These are phyloP conservation scores for Odontamblyopus rebecca DNA, from an alignment of 2,797 vertebrate species.

Conservation along the genomic window DNA sequence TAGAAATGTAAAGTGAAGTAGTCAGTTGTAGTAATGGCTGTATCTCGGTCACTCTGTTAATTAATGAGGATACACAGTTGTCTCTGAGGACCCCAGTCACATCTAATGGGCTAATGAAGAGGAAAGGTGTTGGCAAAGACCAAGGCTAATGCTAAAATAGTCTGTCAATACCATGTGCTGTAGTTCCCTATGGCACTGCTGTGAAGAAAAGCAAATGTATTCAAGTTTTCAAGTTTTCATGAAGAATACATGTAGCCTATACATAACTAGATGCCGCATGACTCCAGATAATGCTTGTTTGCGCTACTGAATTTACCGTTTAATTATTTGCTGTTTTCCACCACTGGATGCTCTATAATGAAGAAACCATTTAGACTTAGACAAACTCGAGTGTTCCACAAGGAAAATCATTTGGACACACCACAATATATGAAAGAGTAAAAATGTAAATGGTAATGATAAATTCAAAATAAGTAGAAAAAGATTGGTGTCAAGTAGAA, in stretches of 20 bases:
- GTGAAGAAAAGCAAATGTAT: background rate
- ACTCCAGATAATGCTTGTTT: background rate
- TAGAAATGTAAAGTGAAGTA: too few relatives aligned
- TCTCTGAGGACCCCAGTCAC: background rate
- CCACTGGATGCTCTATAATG: too few relatives aligned
- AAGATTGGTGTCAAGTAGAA: too few relatives aligned
- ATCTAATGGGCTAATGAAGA: conserved; percentile 9
- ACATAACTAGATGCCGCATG: background rate
- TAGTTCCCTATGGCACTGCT: background rate
- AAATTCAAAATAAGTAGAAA: too few relatives aligned
- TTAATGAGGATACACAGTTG: background rate
- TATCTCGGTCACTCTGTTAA: background rate
- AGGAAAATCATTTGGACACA: too few relatives aligned
- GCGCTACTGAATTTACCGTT: too few relatives aligned
- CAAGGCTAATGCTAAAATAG: conserved; percentile 1
- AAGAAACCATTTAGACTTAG: too few relatives aligned
- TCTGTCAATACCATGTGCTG: background rate
- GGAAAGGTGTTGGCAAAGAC: conserved; percentile 4
- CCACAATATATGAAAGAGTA: too few relatives aligned
- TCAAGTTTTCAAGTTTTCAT: background rate
- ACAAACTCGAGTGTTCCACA: too few relatives aligned
- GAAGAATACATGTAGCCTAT: background rate
- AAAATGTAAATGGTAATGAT: too few relatives aligned
- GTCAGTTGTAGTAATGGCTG: background rate
- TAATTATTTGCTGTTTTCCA: too few relatives aligned